Percentiles rank a stretch among this genome's conserved stretches.
These are phyloP conservation scores for Erythrocebus patas DNA, from an alignment of 2,113 vertebrate genomes.

Conservation along the genomic window DNA sequence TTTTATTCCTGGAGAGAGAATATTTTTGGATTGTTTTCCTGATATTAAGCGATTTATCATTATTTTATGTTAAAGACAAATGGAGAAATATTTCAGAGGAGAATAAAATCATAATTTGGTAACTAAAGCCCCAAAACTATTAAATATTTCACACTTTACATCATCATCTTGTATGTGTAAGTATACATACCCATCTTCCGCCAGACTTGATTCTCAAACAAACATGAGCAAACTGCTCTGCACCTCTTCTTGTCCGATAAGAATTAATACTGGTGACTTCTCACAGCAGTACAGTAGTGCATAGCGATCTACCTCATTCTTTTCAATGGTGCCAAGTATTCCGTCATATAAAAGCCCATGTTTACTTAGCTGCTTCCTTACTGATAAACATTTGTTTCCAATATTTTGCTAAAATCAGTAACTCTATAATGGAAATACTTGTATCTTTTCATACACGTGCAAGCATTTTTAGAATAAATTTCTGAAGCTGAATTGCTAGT, in stretches of 20 bases:
- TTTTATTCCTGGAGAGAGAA: background rate
- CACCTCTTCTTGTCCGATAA: background rate
- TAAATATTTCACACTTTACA: background rate
- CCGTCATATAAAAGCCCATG: background rate
- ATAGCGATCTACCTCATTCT: fast-evolving
- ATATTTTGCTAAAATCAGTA: background rate
- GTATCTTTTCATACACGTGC: background rate
- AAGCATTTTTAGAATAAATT: background rate
- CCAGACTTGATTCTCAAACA: background rate
- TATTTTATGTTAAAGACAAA: background rate
- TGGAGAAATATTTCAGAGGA: background rate
- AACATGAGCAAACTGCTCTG: background rate
- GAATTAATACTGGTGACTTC: background rate
- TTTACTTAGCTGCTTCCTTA: background rate
- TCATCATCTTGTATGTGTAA: background rate
- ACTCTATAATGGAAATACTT: background rate
- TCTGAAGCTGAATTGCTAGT: background rate
- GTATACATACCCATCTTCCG: background rate
- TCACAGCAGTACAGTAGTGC: no score
- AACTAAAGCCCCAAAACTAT: background rate
- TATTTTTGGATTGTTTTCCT: background rate
- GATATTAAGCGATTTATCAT: background rate
- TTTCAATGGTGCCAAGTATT: background rate
- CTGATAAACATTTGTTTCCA: background rate
- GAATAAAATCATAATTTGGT: background rate